These are phyloP conservation scores for Drosophila antonietae DNA, from an alignment of 2,888 invertebrate species.

Conservation along the genomic window DNA sequence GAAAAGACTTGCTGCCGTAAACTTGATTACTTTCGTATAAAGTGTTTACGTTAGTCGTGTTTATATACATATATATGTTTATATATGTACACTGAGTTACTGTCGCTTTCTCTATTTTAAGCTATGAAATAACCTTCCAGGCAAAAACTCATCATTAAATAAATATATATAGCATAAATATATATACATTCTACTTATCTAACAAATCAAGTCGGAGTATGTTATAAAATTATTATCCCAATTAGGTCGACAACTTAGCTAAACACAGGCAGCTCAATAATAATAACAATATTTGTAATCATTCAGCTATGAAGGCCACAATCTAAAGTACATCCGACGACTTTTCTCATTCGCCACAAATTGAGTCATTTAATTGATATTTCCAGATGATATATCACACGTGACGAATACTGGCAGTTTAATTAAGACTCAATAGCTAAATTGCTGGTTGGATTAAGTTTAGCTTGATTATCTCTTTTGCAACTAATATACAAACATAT, in stretches of 20 bases:
- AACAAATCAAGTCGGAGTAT: conserved; percentile 1
- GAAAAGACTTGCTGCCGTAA: conserved; percentile 27
- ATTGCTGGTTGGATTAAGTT: conserved; percentile 25
- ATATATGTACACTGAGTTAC: neutral
- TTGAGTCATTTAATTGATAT: conserved; percentile 33
- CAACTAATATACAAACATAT: neutral
- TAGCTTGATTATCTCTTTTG: conserved; percentile 13
- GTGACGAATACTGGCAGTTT: conserved; percentile 8
- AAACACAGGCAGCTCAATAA: neutral
- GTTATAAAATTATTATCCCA: conserved; percentile 18
- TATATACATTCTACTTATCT: conserved; percentile 14
- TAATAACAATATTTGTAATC: conserved; percentile 10
- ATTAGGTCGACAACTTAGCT: conserved; percentile 7
- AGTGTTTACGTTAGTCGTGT: conserved; percentile 10
- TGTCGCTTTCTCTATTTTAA: conserved; percentile 41
- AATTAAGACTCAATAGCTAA: conserved; percentile 45
- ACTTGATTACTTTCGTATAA: conserved; percentile 34
- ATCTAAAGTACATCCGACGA: conserved; percentile 6
- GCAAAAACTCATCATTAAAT: conserved; percentile 15
- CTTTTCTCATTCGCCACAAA: neutral
- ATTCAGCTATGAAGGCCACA: conserved; percentile 1
- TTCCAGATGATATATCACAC: conserved; percentile 15
- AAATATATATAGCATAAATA: conserved; percentile 4
- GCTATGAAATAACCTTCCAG: conserved; percentile 24
- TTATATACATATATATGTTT: neutral